Percentiles rank a stretch among this genome's conserved stretches.
Conservation (phyloP, 2,888 invertebrate species). For the Toxonevra muliebris region DNA sequence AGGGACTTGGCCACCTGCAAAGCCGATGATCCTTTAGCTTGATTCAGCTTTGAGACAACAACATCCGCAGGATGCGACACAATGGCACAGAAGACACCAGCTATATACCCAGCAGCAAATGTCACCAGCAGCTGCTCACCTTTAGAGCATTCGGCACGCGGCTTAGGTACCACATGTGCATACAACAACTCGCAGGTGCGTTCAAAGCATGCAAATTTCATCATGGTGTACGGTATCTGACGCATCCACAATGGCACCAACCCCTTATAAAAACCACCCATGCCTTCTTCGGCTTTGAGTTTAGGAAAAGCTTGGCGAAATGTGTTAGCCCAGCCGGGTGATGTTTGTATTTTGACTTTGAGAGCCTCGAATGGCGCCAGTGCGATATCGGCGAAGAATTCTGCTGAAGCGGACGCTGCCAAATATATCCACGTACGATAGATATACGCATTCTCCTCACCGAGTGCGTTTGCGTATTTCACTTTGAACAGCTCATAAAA, state of each 20-base stretch:
- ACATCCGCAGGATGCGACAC: conserved; percentile 91
- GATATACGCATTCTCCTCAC: conserved; percentile 77
- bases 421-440: conserved; percentile 81
- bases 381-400: conserved; percentile 83
- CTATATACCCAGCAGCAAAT: conserved; percentile 86
- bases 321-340: conserved; percentile 74
- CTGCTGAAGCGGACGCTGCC: conserved; percentile 83
- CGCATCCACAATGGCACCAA: conserved; percentile 77
- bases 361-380: conserved; percentile 93
- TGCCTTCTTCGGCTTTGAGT: conserved; percentile 77
- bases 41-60: conserved; percentile 85
- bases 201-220: conserved; percentile 90
- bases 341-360: conserved; percentile 85
- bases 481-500: conserved; percentile 87
- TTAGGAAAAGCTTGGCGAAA: conserved; percentile 77
- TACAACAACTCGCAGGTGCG: conserved; percentile 80
- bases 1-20: conserved; percentile 49
- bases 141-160: conserved; percentile 78
- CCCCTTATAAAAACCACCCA: conserved; percentile 79
- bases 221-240: conserved; percentile 75
- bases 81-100: conserved; percentile 86
- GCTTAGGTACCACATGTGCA: conserved; percentile 78
- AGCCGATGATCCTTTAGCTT: conserved; percentile 69
- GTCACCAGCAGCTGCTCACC: conserved; percentile 81
- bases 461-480: conserved; percentile 72